Conservation (phyloP, 1,140 invertebrate species). For the Conopomorpha cramerella region DNA sequence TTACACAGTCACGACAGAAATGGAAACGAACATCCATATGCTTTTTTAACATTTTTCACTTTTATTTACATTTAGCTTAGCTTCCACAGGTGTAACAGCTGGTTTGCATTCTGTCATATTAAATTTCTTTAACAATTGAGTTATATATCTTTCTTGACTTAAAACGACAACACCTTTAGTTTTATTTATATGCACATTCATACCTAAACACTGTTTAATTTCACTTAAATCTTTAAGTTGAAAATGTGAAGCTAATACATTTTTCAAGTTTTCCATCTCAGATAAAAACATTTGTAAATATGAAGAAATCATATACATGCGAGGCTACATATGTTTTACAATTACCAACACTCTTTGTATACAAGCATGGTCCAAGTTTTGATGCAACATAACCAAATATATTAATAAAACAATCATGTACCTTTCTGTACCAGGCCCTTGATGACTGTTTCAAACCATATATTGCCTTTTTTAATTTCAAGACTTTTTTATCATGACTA, state of each 20-base stretch:
- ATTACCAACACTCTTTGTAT: background rate
- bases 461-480: background rate
- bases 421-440: background rate
- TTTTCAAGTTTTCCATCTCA: background rate
- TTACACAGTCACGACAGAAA: too few species aligned
- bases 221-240: background rate
- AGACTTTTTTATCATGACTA: background rate
- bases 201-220: background rate
- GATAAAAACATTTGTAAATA: background rate
- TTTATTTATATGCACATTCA: background rate
- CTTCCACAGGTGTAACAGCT: background rate
- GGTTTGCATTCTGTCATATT: background rate
- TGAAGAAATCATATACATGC: background rate
- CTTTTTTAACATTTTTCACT: background rate
- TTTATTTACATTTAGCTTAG: conserved; percentile 1
- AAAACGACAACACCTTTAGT: background rate
- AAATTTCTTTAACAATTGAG: background rate
- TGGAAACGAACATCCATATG: too few species aligned
- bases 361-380: background rate
- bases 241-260: background rate
- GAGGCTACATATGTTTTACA: background rate
- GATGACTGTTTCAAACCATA: background rate
- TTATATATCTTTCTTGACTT: background rate
- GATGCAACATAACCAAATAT: background rate
- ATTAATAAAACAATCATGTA: background rate